Percentiles rank a stretch among this genome's conserved stretches.
Evolutionary conservation across 1,140 invertebrate genomes (phyloP).

Genomic region (Zaprionus vittiger): DNA sequence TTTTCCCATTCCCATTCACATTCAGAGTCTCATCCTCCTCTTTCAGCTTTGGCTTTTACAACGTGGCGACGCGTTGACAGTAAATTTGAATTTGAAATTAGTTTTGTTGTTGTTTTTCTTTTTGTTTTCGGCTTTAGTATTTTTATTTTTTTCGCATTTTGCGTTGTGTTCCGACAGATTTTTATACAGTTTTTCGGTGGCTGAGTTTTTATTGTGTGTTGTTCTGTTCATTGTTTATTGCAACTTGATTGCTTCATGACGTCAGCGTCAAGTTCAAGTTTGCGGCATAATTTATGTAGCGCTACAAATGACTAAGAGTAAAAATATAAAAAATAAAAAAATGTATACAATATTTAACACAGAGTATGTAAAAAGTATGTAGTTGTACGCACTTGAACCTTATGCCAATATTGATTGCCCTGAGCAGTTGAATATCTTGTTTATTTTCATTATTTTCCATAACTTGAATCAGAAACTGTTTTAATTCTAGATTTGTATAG

Average conservation of each 20-base stretch:
- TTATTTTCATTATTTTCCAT: neutral
- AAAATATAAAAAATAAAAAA: constrained; percentile 28
- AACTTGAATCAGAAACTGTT: neutral
- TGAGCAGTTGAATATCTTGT: neutral
- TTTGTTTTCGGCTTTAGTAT: constrained; percentile 34
- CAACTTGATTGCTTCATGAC: constrained; percentile 64
- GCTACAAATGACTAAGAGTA: constrained; percentile 48
- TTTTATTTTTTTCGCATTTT: constrained; percentile 45
- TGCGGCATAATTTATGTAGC: constrained; percentile 62
- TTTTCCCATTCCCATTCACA: constrained; percentile 25
- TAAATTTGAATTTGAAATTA: constrained; percentile 71
- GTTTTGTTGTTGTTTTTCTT: constrained; percentile 13
- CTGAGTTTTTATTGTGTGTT: constrained; percentile 68
- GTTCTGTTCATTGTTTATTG: constrained; percentile 68
- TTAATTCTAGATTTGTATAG: neutral
- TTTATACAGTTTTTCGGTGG: constrained; percentile 63
- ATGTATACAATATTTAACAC: constrained; percentile 8
- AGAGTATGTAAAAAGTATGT: neutral
- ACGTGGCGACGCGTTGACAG: constrained; percentile 26
- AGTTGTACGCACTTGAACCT: neutral
- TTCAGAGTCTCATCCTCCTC: neutral
- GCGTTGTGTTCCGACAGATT: constrained; percentile 36
- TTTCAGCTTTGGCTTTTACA: neutral
- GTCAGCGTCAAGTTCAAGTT: constrained; percentile 74
- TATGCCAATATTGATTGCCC: neutral